Conservation (phyloP, 2,888 invertebrate genomes). For the Scaeva pyrastri region DNA sequence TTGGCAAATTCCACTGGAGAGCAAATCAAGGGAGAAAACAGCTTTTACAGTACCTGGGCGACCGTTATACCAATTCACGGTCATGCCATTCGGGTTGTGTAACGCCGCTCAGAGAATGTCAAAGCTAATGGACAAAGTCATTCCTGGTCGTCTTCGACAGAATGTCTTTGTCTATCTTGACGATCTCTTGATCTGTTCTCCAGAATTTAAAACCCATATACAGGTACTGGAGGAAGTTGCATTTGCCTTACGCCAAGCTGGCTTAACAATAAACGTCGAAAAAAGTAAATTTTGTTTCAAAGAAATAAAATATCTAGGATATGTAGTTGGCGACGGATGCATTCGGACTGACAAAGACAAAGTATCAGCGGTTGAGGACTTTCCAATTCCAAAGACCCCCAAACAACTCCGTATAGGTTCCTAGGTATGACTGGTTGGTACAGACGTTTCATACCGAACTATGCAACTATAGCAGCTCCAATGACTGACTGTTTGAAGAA, state of each 20-base stretch:
- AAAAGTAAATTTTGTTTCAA: slow-evolving; percentile 10
- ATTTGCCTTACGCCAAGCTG: neutral
- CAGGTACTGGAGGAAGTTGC: no score
- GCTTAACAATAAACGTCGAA: slow-evolving; percentile 13
- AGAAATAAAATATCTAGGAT: slow-evolving; percentile 7
- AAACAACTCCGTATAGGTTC: slow-evolving; percentile 68
- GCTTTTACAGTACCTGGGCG: slow-evolving; percentile 10
- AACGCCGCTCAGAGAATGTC: slow-evolving; percentile 31
- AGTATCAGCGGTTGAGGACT: slow-evolving; percentile 3
- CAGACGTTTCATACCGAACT: slow-evolving; percentile 47
- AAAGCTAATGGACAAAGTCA: slow-evolving; percentile 29
- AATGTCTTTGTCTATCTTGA: slow-evolving; percentile 18
- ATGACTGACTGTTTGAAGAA: slow-evolving; percentile 14
- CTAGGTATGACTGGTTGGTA: slow-evolving; percentile 75
- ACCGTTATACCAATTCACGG: slow-evolving; percentile 1
- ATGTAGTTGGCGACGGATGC: neutral
- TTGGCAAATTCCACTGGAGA: slow-evolving; percentile 21
- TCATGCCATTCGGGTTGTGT: slow-evolving; percentile 1
- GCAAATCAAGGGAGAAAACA: slow-evolving; percentile 9
- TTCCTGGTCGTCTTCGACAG: neutral
- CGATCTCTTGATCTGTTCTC: slow-evolving; percentile 3
- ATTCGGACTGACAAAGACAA: neutral
- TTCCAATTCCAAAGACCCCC: slow-evolving; percentile 47
- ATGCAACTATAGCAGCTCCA: slow-evolving; percentile 12
- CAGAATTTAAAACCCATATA: neutral